Base-by-base conservation (phyloP, 92 coral and sea anemone genomes). In the Actinernus sp. region DNA sequence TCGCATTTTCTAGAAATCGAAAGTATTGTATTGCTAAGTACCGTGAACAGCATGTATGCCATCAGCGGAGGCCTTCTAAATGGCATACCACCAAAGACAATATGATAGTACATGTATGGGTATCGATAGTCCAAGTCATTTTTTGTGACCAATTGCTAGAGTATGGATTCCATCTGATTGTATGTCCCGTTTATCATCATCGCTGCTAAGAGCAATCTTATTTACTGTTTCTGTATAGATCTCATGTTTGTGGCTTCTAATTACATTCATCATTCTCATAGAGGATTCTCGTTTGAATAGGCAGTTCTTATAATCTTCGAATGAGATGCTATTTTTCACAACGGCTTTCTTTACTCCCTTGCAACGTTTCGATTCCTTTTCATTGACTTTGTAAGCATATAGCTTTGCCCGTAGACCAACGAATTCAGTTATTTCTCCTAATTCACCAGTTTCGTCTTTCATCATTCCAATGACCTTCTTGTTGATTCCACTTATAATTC, bases 391-490 rank as follows among this genome's bases (percentile, higher is more conserved):
- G 74, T 31, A 65, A 0, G 68, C 16, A 45, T 76, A 76, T 1
- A 76, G 59, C 30, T 76, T 76, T 0, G 76, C 64, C 28, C 85
- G 25, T 37, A 78, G 44, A 9, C 76, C 85, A 16, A 66, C 47
- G 49, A 81, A 81, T 4, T 74, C 82, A 3, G 33, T 45, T 2
- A 59, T 82, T 17, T 41, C 57, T 7, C 38, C 44, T 17, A n/a
- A n/a, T 26, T 65, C 80, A 44, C 54, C 68, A 1, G 48, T 47
- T 23, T 80, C 87, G 31, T 61, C 73, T 54, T 62, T 80, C 13
- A 72, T 32, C 79, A 33, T 72, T 0, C 79, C 79, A 32, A 61
- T 62, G 3, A 73, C 45, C 37, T 73, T 78, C 65, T 78, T 78
- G 57, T 79, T 79, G 1, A 37, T 52, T 6, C 71, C 75, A 1